These are phyloP conservation scores for Palythoa grandiflora DNA, from an alignment of 92 coral and sea anemone genomes.

Conservation along the genomic window DNA sequence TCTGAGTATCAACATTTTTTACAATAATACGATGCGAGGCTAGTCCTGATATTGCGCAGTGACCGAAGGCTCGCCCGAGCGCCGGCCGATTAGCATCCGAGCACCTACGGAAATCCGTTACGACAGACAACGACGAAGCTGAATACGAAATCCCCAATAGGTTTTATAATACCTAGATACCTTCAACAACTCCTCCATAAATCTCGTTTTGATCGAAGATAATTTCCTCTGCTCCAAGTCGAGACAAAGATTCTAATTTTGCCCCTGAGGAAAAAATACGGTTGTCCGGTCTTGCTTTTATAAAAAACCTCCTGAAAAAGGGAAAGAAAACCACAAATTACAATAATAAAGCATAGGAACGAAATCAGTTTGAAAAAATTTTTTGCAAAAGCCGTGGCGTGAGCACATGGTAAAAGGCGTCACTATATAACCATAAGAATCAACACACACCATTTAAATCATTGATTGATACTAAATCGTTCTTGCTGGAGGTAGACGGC, in stretches of 20 bases:
- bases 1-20: no score
- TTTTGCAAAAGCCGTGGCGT: no score
- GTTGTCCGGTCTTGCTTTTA: constrained; percentile 65
- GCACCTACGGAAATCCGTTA: neutral
- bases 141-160: neutral
- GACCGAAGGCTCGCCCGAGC: no score
- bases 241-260: constrained; percentile 52
- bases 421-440: no score
- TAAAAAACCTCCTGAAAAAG: constrained; percentile 61
- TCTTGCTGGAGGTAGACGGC: no score
- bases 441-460: no score
- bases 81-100: neutral
- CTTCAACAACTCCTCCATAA: constrained; percentile 77
- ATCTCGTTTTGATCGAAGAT: constrained; percentile 56
- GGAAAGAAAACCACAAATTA: neutral
- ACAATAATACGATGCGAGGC: no score
- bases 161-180: constrained; percentile 21
- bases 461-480: no score
- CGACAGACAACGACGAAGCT: no score
- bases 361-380: neutral
- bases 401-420: no score
- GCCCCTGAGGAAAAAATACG: constrained; percentile 64
- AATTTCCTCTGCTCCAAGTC: constrained; percentile 21
- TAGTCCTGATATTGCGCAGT: no score
- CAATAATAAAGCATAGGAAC: neutral